phyloP scores from a whole-genome alignment of 2,797 vertebrate genomes.

The Lithobates sylvaticus region DNA sequence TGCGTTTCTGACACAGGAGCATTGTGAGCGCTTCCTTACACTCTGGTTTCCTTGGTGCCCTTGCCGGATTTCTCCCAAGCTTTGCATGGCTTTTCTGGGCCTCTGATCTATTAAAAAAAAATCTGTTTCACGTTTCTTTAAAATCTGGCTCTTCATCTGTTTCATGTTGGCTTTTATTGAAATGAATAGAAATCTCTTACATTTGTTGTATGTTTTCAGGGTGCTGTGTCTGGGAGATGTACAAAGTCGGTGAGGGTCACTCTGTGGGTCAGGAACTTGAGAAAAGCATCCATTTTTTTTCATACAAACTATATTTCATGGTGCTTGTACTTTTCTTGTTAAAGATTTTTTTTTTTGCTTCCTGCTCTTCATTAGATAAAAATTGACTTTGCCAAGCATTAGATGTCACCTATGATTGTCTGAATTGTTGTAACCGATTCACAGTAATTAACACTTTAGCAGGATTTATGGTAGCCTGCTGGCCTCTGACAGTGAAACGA shows the following conservation, averaged over 20 bases:
- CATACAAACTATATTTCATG: slow-evolving; percentile 53
- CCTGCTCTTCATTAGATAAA: slow-evolving; percentile 46
- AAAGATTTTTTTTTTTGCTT: slow-evolving; percentile 31
- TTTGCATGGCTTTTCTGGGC: slow-evolving; percentile 60
- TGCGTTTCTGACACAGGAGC: slow-evolving; percentile 53
- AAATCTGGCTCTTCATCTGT: slow-evolving; percentile 57
- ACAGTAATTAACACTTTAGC: slow-evolving; percentile 59
- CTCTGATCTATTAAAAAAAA: slow-evolving; percentile 59
- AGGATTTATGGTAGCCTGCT: slow-evolving; percentile 33
- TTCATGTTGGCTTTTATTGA: slow-evolving; percentile 62
- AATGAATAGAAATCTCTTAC: slow-evolving; percentile 61
- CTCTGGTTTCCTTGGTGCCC: slow-evolving; percentile 58
- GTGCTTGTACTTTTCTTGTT: slow-evolving; percentile 51
- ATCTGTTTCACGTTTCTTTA: slow-evolving; percentile 52
- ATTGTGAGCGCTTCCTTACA: slow-evolving; percentile 58
- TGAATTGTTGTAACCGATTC: slow-evolving; percentile 43
- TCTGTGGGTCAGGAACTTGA: slow-evolving; percentile 55
- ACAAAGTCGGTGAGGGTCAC: slow-evolving; percentile 54
- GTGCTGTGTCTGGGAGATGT: slow-evolving; percentile 57
- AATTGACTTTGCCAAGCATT: slow-evolving; percentile 16
- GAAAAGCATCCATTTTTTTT: slow-evolving; percentile 58
- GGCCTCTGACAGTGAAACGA: slow-evolving; percentile 53
- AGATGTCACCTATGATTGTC: slow-evolving; percentile 46
- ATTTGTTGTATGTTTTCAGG: slow-evolving; percentile 62
- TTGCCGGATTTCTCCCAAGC: slow-evolving; percentile 60